phyloP scores from a whole-genome alignment of 2,113 vertebrate species.

The Strix uralensis region DNA sequence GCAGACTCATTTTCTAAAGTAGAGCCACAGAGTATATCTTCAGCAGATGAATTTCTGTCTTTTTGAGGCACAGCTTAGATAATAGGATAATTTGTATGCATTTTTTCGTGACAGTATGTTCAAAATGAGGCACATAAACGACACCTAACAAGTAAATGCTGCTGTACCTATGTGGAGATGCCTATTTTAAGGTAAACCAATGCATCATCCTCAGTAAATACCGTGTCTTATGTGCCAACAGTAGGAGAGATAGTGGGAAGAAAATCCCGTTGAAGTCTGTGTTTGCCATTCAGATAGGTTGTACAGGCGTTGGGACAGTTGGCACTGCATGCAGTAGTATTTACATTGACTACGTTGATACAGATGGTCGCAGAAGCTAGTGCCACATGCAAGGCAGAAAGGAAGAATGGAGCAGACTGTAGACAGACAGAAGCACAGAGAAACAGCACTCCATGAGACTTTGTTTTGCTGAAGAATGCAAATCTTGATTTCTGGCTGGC shows the following conservation, averaged over 20 bases:
- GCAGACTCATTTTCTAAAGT: not conserved
- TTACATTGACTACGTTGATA: not conserved
- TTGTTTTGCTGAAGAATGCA: constrained; percentile 6
- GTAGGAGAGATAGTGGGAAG: not conserved
- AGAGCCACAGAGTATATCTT: not conserved
- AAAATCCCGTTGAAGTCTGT: not conserved
- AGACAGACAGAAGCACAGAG: not conserved
- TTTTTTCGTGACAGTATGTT: not conserved
- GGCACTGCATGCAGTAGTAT: not conserved
- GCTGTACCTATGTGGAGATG: not conserved
- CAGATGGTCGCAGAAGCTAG: fast-evolving
- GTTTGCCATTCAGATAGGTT: not conserved
- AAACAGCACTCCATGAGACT: not conserved
- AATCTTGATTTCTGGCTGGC: not conserved
- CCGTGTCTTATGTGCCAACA: fast-evolving
- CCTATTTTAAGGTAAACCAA: not conserved
- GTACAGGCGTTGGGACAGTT: not conserved
- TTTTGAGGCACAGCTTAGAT: not conserved
- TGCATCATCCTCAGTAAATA: not conserved
- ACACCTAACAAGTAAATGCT: not conserved
- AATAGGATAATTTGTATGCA: not conserved
- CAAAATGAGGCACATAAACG: not conserved
- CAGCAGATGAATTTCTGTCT: not conserved
- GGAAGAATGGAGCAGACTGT: not conserved
- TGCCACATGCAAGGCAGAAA: not conserved